Evolutionary conservation across 2,797 vertebrate genomes (phyloP), one percentile per base, ranked within the genome.

Genomic region (Helostoma temminkii): DNA sequence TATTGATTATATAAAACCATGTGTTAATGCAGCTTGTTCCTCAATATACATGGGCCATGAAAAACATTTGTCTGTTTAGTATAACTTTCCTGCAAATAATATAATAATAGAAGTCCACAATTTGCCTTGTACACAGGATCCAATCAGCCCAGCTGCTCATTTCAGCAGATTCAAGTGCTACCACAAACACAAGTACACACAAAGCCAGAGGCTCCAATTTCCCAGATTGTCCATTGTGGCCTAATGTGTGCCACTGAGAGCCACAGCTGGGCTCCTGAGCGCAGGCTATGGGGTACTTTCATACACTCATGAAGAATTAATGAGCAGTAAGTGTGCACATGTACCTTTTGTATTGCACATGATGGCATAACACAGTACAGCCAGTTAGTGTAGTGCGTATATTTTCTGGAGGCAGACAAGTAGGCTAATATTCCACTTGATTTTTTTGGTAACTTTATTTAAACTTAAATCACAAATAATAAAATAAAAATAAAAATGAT

Each of bases 71-170:
- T 69, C 39, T 65, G 63, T 54, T 59, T 32, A 50, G 61, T 22
- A 63, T 72, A 54, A 52, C 54, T 71, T 63, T 70, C 25, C 22
- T 24, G 16, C 66, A 76, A 61, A 41, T 18, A 16, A 16, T 39
- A 53, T 26, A 41, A 42, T 15, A 39, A 71, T 66, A 59, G 12
- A 66, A 50, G 5, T 1, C 19, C 25, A 47, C 57, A 50, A 39
- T 71, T 70, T 79, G 19, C 50, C 57, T 62, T 43, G 58, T 58
- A 67, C 71, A 65, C 52, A 50, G 53, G n/a, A 62, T 63, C 26
- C 66, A 64, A 81, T 79, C 64, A 71, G 37, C 32, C 36, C 68
- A 82, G 71, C 79, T 77, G 70, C 64, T 78, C 50, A 48, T 34
- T 52, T 74, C 25, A 69, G 78, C 71, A 63, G 53, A 78, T 68